Percentiles rank a stretch among this genome's conserved stretches.
phyloP scores from a whole-genome alignment of 1,140 invertebrate genomes.

The Bombus confusus region DNA sequence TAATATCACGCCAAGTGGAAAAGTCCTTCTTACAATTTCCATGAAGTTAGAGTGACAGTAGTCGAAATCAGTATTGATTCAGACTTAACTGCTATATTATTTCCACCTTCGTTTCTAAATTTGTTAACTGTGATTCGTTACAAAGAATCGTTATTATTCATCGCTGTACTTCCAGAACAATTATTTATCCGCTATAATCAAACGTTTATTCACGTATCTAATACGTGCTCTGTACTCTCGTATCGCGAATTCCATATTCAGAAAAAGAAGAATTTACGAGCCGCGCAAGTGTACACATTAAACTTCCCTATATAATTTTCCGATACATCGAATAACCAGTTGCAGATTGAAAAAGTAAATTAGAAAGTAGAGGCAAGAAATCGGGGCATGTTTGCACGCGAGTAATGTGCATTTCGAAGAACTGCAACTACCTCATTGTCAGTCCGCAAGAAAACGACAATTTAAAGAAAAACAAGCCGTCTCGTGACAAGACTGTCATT shows the following conservation, averaged over 20 bases:
- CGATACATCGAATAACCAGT: neutral
- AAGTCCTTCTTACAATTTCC: neutral
- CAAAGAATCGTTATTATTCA: neutral
- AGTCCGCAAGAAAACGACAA: neutral
- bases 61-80: neutral
- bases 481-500: slow-evolving; percentile 15
- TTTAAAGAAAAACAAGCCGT: slow-evolving; percentile 3
- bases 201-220: neutral
- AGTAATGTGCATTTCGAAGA: neutral
- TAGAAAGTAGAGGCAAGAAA: neutral
- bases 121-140: neutral
- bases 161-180: too few relatives aligned
- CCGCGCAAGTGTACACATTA: neutral
- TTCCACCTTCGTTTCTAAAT: neutral
- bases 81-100: neutral
- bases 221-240: neutral
- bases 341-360: neutral
- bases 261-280: neutral
- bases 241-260: neutral
- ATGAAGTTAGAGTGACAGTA: neutral
- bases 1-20: neutral
- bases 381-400: neutral
- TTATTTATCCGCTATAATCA: neutral
- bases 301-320: neutral
- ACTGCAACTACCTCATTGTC: neutral